A percentile compares a stretch with the other conserved stretches of the same genome.
These are phyloP conservation scores for Esox lucius DNA, from an alignment of 2,797 vertebrate species.

Conservation along the genomic window DNA sequence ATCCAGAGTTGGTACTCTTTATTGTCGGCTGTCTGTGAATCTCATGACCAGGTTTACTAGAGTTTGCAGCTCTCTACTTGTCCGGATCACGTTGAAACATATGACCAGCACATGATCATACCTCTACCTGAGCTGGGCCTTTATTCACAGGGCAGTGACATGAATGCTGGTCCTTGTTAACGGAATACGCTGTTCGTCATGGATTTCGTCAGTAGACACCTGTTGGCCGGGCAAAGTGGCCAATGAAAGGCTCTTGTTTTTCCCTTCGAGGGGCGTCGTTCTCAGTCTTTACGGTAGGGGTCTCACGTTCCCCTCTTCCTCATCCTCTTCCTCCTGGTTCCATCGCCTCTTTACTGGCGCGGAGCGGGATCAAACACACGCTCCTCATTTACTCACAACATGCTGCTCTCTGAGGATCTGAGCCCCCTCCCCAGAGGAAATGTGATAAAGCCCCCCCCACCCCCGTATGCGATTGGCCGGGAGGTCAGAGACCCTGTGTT, in stretches of 20 bases:
- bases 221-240: not conserved
- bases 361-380: slow-evolving; percentile 45
- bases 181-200: no score
- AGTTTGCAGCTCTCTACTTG: not conserved
- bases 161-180: no score
- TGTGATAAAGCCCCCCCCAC: slow-evolving; percentile 22
- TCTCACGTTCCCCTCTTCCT: slow-evolving; percentile 38
- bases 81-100: not conserved
- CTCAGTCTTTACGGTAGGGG: slow-evolving; percentile 54
- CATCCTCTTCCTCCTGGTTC: slow-evolving; percentile 19
- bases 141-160: not conserved
- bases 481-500: slow-evolving; percentile 40
- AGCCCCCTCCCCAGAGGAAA: slow-evolving; percentile 58
- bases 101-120: slow-evolving; percentile 1
- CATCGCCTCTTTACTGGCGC: slow-evolving; percentile 29
- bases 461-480: slow-evolving; percentile 43
- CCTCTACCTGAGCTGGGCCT: not conserved
- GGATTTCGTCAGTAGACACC: no score
- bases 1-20: not conserved
- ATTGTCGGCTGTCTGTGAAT: not conserved
- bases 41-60: not conserved
- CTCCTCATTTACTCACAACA: slow-evolving; percentile 38
- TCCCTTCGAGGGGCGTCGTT: slow-evolving; percentile 16
- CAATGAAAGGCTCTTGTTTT: slow-evolving; percentile 3
- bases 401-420: slow-evolving; percentile 25